Evolutionary conservation across 2,888 invertebrate genomes (phyloP).

Genomic region (Eupithecia subfuscata): DNA sequence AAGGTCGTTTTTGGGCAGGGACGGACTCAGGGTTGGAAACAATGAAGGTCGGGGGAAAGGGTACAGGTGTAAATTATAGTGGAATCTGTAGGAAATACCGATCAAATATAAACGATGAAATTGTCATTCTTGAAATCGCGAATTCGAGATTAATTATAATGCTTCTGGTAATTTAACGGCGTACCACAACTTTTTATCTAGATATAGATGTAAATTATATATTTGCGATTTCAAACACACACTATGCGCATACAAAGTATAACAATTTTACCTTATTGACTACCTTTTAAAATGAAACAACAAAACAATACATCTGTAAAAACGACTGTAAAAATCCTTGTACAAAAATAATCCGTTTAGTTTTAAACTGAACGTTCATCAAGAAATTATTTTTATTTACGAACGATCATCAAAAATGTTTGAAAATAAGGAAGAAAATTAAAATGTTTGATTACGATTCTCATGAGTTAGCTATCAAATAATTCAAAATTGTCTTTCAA

Average conservation of each 20-base stretch:
- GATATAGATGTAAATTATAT: no score
- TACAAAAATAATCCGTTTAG: not conserved
- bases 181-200: not conserved
- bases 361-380: not conserved
- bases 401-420: not conserved
- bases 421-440: not conserved
- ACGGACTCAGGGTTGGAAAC: conserved; percentile 4
- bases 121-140: no score
- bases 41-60: not conserved
- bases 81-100: not conserved
- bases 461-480: not conserved
- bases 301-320: no score
- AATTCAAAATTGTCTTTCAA: not conserved
- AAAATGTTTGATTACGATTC: not conserved
- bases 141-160: no score
- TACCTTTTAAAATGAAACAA: no score
- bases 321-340: no score
- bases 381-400: no score
- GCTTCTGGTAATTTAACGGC: not conserved
- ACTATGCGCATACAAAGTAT: no score
- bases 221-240: no score
- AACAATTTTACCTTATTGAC: no score
- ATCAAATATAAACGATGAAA: not conserved
- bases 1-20: conserved; percentile 33
- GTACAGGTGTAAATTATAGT: no score